A percentile compares a stretch with the other conserved stretches of the same genome.
Evolutionary conservation across 2,797 vertebrate species (phyloP).

Genomic region (Eupleurogrammus muticus): DNA sequence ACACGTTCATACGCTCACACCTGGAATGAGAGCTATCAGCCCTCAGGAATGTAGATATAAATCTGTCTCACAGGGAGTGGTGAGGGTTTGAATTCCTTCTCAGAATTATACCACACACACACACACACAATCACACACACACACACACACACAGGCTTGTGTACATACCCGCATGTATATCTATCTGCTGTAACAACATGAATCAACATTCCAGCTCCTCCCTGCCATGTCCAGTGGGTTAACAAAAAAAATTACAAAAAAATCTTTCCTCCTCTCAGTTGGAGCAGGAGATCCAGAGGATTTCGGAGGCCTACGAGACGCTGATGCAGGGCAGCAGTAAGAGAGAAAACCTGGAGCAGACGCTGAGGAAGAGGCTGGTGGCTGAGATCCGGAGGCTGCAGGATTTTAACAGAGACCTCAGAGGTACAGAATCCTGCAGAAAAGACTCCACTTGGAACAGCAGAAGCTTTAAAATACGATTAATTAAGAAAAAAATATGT

Average conservation of each 20-base stretch:
- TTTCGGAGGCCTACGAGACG: constrained; percentile 95
- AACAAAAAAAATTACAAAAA: constrained; percentile 64
- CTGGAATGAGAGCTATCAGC: constrained; percentile 78
- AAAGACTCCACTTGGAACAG: not conserved
- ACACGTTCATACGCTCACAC: constrained; percentile 67
- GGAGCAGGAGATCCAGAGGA: constrained; percentile 96
- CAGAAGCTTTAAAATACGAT: not conserved
- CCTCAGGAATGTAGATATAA: constrained; percentile 84
- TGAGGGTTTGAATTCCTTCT: constrained; percentile 74
- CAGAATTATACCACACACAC: constrained; percentile 58
- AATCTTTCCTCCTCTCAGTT: constrained; percentile 78
- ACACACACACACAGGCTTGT: constrained; percentile 14
- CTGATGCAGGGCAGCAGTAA: constrained; percentile 94
- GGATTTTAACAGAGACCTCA: constrained; percentile 94
- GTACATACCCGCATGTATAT: constrained; percentile 48
- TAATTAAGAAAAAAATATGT: constrained; percentile 27
- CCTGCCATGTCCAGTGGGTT: constrained; percentile 65
- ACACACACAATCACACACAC: constrained; percentile 38
- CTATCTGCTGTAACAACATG: constrained; percentile 58
- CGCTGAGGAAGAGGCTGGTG: constrained; percentile 92
- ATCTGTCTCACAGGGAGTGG: constrained; percentile 82
- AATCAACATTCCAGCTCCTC: constrained; percentile 66
- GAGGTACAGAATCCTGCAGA: constrained; percentile 81
- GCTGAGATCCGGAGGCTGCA: constrained; percentile 93
- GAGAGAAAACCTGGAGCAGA: constrained; percentile 93